Percentiles rank a stretch among this genome's conserved stretches.
Conservation (phyloP, 2,113 vertebrate genomes). For the Cyprinodon tularosa region DNA sequence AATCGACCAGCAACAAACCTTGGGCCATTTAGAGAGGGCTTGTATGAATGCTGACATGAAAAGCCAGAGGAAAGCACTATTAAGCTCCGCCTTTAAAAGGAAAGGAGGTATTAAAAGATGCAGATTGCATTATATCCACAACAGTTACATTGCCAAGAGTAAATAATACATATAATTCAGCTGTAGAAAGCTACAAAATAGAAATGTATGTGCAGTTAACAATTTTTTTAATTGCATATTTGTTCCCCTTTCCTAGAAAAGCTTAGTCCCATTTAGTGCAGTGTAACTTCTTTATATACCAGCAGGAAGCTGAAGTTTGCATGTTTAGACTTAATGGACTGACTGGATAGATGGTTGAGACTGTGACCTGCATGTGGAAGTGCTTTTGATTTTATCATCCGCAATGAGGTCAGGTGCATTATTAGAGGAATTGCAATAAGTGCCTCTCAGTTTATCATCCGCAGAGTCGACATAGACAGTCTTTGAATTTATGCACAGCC, state of each 20-base stretch:
- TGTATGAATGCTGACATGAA: slow-evolving; percentile 20
- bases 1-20: slow-evolving; percentile 33
- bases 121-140: neutral
- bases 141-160: neutral
- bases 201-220: neutral
- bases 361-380: slow-evolving; percentile 83
- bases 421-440: slow-evolving; percentile 96
- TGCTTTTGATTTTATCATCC: slow-evolving; percentile 91
- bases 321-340: slow-evolving; percentile 71
- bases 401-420: slow-evolving; percentile 85
- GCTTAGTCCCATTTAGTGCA: slow-evolving; percentile 38
- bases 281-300: slow-evolving; percentile 35
- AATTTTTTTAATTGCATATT: neutral
- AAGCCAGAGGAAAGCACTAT: neutral
- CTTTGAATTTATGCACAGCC: slow-evolving; percentile 90
- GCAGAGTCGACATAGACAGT: slow-evolving; percentile 87
- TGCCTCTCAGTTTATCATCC: slow-evolving; percentile 97
- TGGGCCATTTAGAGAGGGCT: slow-evolving; percentile 21
- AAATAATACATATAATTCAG: slow-evolving; percentile 4
- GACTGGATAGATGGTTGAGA: slow-evolving; percentile 88
- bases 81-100: slow-evolving; percentile 18
- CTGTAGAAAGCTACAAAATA: slow-evolving; percentile 6
- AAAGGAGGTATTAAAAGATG: slow-evolving; percentile 5
- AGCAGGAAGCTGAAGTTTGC: slow-evolving; percentile 43
- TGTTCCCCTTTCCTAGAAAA: slow-evolving; percentile 8